Percentiles rank a stretch among this genome's conserved stretches.
These are phyloP conservation scores for Caranx melampygus DNA, from an alignment of 2,113 vertebrate species.

Conservation along the genomic window DNA sequence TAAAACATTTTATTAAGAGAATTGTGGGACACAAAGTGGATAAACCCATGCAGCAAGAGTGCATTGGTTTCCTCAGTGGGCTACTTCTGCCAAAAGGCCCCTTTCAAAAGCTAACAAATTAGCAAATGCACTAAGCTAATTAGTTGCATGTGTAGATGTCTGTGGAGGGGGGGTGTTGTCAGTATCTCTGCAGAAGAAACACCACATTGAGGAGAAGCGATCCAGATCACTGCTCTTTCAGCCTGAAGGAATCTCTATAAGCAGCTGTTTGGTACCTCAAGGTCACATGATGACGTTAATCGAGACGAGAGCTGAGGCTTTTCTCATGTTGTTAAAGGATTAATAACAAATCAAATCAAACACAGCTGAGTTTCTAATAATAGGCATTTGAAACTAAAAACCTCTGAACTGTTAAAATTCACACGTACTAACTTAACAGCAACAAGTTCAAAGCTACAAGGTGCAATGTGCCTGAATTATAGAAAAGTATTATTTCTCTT, in stretches of 20 bases:
- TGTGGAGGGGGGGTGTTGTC: not conserved
- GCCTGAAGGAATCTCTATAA: constrained; percentile 7
- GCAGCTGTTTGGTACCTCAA: constrained; percentile 7
- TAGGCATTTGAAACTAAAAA: not conserved
- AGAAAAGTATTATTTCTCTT: constrained; percentile 12
- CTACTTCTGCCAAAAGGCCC: constrained; percentile 12
- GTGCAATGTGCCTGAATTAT: not conserved
- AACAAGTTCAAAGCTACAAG: not conserved
- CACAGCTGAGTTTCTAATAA: not conserved
- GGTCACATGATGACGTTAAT: not conserved
- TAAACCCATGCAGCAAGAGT: constrained; percentile 12
- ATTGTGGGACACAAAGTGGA: constrained; percentile 30
- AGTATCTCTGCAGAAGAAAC: not conserved
- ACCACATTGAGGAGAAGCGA: constrained; percentile 15
- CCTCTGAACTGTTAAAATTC: not conserved
- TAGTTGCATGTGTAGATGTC: constrained; percentile 16
- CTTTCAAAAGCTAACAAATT: constrained; percentile 32
- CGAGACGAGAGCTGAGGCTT: not conserved
- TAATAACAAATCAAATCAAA: constrained; percentile 3
- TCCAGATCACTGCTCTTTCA: not conserved
- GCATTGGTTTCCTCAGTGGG: constrained; percentile 14
- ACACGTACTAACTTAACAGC: not conserved
- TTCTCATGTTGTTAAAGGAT: constrained; percentile 24
- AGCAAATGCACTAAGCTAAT: constrained; percentile 26
- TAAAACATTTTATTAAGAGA: constrained; percentile 54